These are phyloP conservation scores for Rhopalosiphum maidis DNA, from an alignment of 1,140 invertebrate genomes.

Conservation along the genomic window DNA sequence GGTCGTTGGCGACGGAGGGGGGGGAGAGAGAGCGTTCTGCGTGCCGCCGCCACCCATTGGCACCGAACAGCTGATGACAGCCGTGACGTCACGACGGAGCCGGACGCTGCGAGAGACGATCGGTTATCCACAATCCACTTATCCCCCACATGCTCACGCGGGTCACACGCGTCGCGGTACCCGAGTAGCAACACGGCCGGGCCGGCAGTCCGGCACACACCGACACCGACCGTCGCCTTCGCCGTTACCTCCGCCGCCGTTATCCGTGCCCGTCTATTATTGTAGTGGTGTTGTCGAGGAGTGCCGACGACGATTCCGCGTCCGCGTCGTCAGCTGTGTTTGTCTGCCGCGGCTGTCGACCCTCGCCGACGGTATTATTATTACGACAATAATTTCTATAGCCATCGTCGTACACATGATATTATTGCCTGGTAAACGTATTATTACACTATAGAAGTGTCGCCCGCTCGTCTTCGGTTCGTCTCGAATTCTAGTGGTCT, in stretches of 20 bases:
- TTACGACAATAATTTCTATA: too few species aligned
- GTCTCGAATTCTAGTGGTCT: background rate
- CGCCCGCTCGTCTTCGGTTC: background rate
- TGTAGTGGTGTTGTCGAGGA: background rate
- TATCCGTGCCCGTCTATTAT: background rate
- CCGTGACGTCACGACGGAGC: slow-evolving; percentile 47
- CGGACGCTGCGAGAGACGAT: slow-evolving; percentile 18
- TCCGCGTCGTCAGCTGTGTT: background rate
- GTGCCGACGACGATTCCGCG: background rate
- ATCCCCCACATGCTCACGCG: slow-evolving; percentile 35
- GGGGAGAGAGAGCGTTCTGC: background rate
- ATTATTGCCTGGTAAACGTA: background rate
- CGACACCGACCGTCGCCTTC: background rate
- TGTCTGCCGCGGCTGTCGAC: background rate
- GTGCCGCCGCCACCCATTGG: background rate
- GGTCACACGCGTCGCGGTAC: slow-evolving; percentile 6
- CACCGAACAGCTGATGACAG: slow-evolving; percentile 36
- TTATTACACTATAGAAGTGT: background rate
- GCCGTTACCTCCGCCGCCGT: background rate
- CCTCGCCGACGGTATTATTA: background rate
- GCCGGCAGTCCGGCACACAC: background rate
- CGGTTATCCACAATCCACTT: slow-evolving; percentile 28
- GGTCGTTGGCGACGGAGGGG: background rate
- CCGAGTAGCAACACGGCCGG: slow-evolving; percentile 39
- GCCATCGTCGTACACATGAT: too few species aligned